Evolutionary conservation across 2,888 invertebrate species (phyloP), one percentile per base, ranked within the genome.

Genomic region (Carabus problematicus): DNA sequence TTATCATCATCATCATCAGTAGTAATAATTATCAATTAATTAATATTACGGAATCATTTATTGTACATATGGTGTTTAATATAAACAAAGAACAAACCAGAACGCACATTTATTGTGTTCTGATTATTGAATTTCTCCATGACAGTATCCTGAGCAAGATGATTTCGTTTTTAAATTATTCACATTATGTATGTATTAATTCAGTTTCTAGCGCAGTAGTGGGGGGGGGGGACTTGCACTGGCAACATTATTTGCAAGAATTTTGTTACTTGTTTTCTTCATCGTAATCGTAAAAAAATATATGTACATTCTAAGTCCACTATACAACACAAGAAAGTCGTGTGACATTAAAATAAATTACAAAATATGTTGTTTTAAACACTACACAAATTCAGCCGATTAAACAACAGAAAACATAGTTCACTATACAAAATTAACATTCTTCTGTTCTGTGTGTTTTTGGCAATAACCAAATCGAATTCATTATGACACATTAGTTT

Each of bases 21-120:
- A 67, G 59, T 67, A 67, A 54, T 54, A 1, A 40, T 56, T 56
- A 12, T 6, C 12, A 12, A 12, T 45, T 12, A 1, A 12, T 55
- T 64, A 64, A 64, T 64, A 64, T 41, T 64, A 67, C 60, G 67
- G 67, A 67, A 67, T 67, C 43, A 67, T 67, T 67, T 67, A 67
- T 67, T 67, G 54, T 67, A 67, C 67, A 67, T 59, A 59, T 49
- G 29, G 59, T 67, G 67, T 67, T 67, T 67, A 67, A 67, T 67
- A 67, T 67, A 67, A 67, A 67, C 67, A 67, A 67, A 67, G 60
- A 60, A 67, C 52, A 39, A 67, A 67, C 60, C 59, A 60, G 60
- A 67, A 60, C 60, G 52, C 52, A 18, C 59, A 60, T 60, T 60
- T 60, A 60, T 60, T 67, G 49, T 49, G 12, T 49, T 52, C 52